Conservation (phyloP, 2,113 vertebrate genomes). For the Alouatta palliata region DNA sequence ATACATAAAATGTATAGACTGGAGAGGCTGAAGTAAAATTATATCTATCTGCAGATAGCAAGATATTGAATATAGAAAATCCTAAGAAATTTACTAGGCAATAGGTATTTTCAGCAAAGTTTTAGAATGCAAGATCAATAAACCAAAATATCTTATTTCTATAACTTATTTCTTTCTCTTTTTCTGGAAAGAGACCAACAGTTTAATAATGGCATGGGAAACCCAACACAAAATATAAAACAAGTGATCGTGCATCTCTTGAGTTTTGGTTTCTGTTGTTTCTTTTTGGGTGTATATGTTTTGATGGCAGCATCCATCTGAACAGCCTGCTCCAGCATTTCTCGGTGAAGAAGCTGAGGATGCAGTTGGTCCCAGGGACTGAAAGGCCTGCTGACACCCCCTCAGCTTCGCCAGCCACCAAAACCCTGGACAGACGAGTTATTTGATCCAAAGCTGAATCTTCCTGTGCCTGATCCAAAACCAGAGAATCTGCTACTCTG, state of each 20-base stretch:
- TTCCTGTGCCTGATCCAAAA: constrained; percentile 89
- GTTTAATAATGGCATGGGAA: constrained; percentile 78
- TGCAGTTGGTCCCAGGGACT: neutral
- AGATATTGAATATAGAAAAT: neutral
- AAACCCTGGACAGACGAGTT: constrained; percentile 83
- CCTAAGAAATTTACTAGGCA: neutral
- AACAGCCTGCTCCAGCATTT: constrained; percentile 14
- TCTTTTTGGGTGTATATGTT: neutral
- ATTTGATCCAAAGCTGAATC: constrained; percentile 22
- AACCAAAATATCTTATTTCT: neutral
- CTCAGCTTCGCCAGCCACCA: constrained; percentile 87
- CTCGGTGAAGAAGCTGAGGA: neutral
- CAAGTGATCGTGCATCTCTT: neutral
- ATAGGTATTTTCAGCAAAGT: neutral
- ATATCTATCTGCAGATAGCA: neutral
- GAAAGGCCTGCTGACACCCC: neutral
- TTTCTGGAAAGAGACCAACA: constrained; percentile 45
- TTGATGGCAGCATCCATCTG: neutral
- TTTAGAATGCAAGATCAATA: neutral
- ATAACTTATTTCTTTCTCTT: too few relatives aligned
- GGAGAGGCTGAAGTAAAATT: neutral
- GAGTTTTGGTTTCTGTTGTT: constrained; percentile 2
- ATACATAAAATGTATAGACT: neutral
- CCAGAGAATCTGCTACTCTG: constrained; percentile 89
- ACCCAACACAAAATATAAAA: neutral